phyloP scores from a whole-genome alignment of 2,113 vertebrate species.

The Nerophis ophidion region DNA sequence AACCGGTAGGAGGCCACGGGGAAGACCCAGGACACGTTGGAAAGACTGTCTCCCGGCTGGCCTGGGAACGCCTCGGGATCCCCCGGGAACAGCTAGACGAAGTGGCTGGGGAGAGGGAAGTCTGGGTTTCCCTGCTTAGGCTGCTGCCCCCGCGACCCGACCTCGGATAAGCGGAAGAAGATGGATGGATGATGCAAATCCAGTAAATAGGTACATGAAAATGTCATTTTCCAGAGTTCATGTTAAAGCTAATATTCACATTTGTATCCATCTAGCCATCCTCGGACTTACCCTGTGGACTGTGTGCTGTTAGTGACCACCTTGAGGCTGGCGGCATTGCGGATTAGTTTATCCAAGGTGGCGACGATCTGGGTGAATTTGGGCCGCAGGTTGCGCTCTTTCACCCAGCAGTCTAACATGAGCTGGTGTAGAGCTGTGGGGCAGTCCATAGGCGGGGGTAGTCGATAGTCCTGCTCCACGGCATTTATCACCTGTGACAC shows the following conservation, averaged over 20 bases:
- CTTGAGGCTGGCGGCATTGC: constrained; percentile 96
- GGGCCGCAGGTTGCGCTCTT: constrained; percentile 93
- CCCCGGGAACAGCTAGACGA: no score
- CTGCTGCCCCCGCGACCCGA: no score
- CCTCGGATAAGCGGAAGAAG: no score
- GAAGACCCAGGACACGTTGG: no score
- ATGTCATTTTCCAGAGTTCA: constrained; percentile 4
- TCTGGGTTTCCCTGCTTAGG: no score
- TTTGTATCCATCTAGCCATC: background rate
- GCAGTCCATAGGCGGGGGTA: constrained; percentile 98
- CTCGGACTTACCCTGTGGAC: constrained; percentile 80
- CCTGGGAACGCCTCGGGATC: no score
- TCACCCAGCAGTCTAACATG: constrained; percentile 98
- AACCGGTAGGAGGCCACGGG: no score
- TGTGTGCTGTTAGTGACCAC: constrained; percentile 89
- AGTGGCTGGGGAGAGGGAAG: no score
- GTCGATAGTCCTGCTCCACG: constrained; percentile 94
- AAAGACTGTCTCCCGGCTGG: no score
- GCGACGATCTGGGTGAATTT: constrained; percentile 98
- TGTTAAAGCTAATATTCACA: constrained; percentile 6
- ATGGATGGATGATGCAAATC: no score
- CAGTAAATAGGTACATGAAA: background rate
- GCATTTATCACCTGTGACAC: constrained; percentile 89
- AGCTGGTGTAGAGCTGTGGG: constrained; percentile 94
- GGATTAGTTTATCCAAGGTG: constrained; percentile 96